Evolutionary conservation across 2,113 vertebrate species (phyloP).

Genomic region (Nettapus auritus): DNA sequence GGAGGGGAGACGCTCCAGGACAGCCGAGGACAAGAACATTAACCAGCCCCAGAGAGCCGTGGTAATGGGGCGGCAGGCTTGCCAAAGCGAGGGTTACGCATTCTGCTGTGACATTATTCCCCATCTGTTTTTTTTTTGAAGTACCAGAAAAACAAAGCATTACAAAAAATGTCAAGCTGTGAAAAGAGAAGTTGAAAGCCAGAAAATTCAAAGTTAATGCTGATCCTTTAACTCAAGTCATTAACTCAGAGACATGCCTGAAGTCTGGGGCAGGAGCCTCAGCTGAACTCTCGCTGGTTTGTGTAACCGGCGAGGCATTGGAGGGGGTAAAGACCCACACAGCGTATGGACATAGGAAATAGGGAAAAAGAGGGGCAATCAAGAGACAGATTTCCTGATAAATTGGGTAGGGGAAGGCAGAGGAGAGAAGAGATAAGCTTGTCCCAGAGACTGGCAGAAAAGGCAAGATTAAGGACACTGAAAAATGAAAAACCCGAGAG

Average conservation of each 20-base stretch:
- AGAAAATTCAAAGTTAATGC: constrained; percentile 43
- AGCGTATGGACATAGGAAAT: neutral
- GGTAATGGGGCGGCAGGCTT: neutral
- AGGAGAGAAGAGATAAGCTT: neutral
- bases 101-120: neutral
- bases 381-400: neutral
- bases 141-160: constrained; percentile 40
- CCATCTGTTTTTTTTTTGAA: constrained; percentile 13
- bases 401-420: neutral
- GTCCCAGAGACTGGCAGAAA: neutral
- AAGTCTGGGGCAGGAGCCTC: constrained; percentile 31
- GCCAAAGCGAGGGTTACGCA: neutral
- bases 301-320: neutral
- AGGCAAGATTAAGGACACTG: neutral
- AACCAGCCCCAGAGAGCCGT: neutral
- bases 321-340: neutral
- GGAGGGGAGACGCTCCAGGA: neutral
- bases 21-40: rapidly evolving
- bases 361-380: neutral
- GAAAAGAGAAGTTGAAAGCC: constrained; percentile 49
- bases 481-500: neutral
- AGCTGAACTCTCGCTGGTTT: neutral
- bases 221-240: constrained; percentile 59
- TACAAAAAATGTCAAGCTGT: constrained; percentile 54
- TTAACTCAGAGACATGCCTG: constrained; percentile 37